Conservation (phyloP, 2,888 invertebrate genomes). For the Tetropium fuscum region DNA sequence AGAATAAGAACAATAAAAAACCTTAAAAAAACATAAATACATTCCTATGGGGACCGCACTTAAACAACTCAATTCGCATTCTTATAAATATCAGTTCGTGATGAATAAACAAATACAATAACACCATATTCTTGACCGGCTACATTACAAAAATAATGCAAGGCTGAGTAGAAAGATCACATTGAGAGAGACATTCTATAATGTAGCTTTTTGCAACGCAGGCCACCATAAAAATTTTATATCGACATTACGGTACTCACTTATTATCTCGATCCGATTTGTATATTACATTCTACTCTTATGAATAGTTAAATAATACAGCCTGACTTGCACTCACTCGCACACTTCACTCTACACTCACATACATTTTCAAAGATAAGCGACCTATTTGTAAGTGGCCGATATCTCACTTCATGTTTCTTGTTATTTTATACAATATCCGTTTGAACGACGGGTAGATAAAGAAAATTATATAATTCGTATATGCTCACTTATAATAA, state of each 20-base stretch:
- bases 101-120: conserved; percentile 56
- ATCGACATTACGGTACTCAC: conserved; percentile 49
- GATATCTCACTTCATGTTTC: conserved; percentile 39
- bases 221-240: conserved; percentile 28
- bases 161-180: conserved; percentile 32
- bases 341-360: conserved; percentile 43
- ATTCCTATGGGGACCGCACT: conserved; percentile 26
- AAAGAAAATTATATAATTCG: conserved; percentile 58
- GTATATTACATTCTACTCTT: conserved; percentile 51
- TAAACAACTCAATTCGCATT: conserved; percentile 39
- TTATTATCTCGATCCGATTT: conserved; percentile 47
- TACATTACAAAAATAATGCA: conserved; percentile 51
- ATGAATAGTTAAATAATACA: conserved; percentile 61
- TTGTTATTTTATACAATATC: conserved; percentile 54
- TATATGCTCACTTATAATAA: conserved; percentile 57
- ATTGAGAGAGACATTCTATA: conserved; percentile 39
- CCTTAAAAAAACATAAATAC: conserved; percentile 20
- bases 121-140: conserved; percentile 49
- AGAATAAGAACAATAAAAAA: conserved; percentile 20
- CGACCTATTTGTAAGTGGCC: conserved; percentile 51
- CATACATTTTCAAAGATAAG: conserved; percentile 40
- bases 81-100: conserved; percentile 50
- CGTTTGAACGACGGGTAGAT: conserved; percentile 53
- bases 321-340: conserved; percentile 63
- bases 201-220: conserved; percentile 36